Percentiles rank a stretch among this genome's conserved stretches.
Evolutionary conservation across 1,140 invertebrate species (phyloP).

Genomic region (Homarus americanus): DNA sequence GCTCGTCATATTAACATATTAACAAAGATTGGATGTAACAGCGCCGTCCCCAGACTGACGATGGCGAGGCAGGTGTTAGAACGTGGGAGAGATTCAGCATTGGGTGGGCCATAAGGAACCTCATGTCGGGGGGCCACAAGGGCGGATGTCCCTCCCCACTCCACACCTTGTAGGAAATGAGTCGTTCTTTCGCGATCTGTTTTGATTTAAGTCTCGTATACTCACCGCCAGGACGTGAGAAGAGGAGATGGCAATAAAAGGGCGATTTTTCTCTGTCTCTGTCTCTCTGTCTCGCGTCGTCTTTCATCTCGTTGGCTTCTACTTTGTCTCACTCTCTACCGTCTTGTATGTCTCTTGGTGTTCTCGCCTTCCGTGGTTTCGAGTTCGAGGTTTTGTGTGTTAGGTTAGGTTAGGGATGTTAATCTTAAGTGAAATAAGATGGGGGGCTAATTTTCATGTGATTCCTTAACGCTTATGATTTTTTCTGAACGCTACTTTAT

Average conservation of each 20-base stretch:
- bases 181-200: constrained; percentile 39
- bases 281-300: not conserved
- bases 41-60: too few relatives aligned
- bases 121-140: not conserved
- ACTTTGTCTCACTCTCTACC: too few relatives aligned
- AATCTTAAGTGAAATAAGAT: too few relatives aligned
- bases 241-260: constrained; percentile 24
- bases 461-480: too few relatives aligned
- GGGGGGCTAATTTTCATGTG: too few relatives aligned
- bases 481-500: too few relatives aligned
- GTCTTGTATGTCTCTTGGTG: too few relatives aligned
- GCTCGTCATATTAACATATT: not conserved
- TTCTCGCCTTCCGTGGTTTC: too few relatives aligned
- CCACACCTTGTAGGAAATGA: constrained; percentile 5
- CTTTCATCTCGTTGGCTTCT: not conserved
- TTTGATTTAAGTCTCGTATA: constrained; percentile 34
- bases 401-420: too few relatives aligned
- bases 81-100: not conserved
- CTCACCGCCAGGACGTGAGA: constrained; percentile 13
- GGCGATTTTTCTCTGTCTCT: constrained; percentile 25
- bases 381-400: too few relatives aligned
- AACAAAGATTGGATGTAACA: not conserved
- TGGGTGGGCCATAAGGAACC: not conserved
- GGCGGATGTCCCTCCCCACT: not conserved
- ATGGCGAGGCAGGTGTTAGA: not conserved